These are phyloP conservation scores for Drosophila bocqueti DNA, from an alignment of 1,140 invertebrate genomes.

Conservation along the genomic window DNA sequence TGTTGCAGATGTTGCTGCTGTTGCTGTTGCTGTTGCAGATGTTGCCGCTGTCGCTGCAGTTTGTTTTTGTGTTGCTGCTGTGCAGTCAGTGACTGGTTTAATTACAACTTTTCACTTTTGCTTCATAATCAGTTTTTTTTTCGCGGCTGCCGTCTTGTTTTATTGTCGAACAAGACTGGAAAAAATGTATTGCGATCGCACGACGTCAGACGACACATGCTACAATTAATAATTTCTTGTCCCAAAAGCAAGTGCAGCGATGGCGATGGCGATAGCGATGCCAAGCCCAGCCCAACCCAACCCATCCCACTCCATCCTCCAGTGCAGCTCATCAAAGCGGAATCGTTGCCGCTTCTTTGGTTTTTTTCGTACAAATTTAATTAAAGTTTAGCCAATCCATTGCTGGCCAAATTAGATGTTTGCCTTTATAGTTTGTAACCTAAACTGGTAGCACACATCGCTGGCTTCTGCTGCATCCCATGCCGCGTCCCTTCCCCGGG, in stretches of 20 bases:
- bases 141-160: constrained; percentile 45
- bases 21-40: constrained; percentile 35
- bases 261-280: constrained; percentile 26
- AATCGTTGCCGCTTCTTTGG: constrained; percentile 38
- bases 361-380: constrained; percentile 63
- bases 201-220: constrained; percentile 78
- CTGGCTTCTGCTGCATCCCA: constrained; percentile 22
- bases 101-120: constrained; percentile 83
- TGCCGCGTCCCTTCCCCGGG: not conserved
- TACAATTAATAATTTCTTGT: constrained; percentile 76
- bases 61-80: constrained; percentile 58
- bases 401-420: constrained; percentile 69
- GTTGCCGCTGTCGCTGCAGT: constrained; percentile 57
- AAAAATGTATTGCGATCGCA: constrained; percentile 79
- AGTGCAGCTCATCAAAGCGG: constrained; percentile 69
- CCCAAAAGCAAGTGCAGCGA: constrained; percentile 36
- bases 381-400: constrained; percentile 75
- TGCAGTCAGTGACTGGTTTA: constrained; percentile 79
- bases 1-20: constrained; percentile 25
- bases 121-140: constrained; percentile 77
- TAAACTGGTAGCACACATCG: constrained; percentile 59
- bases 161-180: constrained; percentile 45
- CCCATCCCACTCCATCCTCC: constrained; percentile 18
- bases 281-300: constrained; percentile 17
- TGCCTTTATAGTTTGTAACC: constrained; percentile 54